A percentile compares a stretch with the other conserved stretches of the same genome.
Evolutionary conservation across 2,888 invertebrate species (phyloP).

Genomic region (Ypsolopha sequella): DNA sequence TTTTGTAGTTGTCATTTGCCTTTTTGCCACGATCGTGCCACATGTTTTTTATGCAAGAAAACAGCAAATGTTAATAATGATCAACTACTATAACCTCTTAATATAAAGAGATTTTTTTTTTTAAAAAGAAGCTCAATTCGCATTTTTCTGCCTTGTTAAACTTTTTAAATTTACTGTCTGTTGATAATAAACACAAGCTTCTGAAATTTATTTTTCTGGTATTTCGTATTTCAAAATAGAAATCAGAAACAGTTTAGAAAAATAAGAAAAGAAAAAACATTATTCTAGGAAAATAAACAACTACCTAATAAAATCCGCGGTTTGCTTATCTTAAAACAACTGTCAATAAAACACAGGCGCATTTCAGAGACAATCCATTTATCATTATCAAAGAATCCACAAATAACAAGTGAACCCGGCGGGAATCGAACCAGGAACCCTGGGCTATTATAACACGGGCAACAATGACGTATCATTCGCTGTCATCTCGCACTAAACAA

Average conservation of each 20-base stretch:
- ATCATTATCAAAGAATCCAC: not conserved
- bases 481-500: constrained; percentile 1
- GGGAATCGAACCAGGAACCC: not conserved
- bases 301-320: not conserved
- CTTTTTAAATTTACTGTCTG: no score
- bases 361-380: not conserved
- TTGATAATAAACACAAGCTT: no score
- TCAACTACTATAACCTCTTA: no score
- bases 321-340: not conserved
- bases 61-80: not conserved
- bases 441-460: not conserved
- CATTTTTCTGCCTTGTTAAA: no score
- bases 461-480: constrained; percentile 1
- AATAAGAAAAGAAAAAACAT: not conserved
- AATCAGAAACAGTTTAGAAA: no score
- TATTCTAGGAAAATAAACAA: not conserved
- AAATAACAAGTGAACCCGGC: not conserved
- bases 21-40: no score
- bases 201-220: no score
- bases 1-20: no score
- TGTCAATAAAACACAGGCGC: not conserved
- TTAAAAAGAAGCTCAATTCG: no score
- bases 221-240: no score
- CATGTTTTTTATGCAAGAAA: no score
- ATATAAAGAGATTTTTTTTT: no score